These are phyloP conservation scores for Stichodactyla mertensii DNA, from an alignment of 64 coral and sea anemone genomes.

Conservation along the genomic window DNA sequence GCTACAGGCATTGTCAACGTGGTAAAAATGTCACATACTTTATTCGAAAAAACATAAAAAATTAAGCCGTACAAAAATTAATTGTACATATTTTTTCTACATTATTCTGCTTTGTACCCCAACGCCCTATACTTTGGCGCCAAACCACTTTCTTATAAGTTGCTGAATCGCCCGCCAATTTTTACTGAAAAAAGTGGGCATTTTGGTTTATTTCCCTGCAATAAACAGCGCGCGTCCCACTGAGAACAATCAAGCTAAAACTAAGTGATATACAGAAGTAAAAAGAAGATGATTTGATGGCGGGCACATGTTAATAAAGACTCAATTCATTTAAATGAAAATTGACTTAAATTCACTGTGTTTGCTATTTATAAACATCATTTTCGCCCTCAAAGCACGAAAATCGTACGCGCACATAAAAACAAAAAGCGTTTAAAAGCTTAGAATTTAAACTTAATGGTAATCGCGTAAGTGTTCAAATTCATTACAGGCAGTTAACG, in stretches of 20 bases:
- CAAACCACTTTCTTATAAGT: not conserved
- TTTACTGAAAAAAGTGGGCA: not conserved
- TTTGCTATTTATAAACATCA: not conserved
- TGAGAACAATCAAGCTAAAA: not conserved
- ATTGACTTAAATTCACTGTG: not conserved
- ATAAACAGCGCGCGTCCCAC: not conserved
- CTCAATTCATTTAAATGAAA: not conserved
- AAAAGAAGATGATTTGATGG: not conserved
- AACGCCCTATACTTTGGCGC: too few species aligned
- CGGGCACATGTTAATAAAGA: not conserved
- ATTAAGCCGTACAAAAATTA: too few species aligned
- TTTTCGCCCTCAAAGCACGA: not conserved
- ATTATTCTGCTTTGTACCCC: too few species aligned
- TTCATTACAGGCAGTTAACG: too few species aligned
- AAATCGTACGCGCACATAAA: not conserved
- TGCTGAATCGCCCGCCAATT: not conserved
- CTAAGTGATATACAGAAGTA: not conserved
- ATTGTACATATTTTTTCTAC: too few species aligned
- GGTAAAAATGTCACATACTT: too few species aligned
- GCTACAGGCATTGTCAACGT: too few species aligned
- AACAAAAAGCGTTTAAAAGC: not conserved
- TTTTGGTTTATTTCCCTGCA: not conserved
- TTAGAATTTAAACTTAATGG: not conserved
- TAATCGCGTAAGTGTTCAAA: not conserved
- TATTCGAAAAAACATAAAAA: too few species aligned